Conservation (phyloP, 1,140 invertebrate species). For the Cheumatopsyche charites region DNA sequence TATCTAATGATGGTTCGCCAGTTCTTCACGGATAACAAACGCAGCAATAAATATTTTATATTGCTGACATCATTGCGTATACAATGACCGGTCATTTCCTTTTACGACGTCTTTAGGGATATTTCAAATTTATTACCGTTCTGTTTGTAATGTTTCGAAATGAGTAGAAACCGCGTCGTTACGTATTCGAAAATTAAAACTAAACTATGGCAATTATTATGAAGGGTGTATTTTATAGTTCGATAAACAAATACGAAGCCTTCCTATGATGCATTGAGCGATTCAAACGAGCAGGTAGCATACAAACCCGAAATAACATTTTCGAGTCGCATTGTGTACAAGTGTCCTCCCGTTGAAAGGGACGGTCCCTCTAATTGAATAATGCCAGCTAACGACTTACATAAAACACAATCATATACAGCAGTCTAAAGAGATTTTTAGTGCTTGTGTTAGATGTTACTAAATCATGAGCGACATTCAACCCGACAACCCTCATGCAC, state of each 20-base stretch:
- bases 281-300: conserved; percentile 27
- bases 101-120: conserved; percentile 24
- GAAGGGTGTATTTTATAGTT: no score
- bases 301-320: conserved; percentile 32
- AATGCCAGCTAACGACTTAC: conserved; percentile 45
- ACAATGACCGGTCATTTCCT: conserved; percentile 27
- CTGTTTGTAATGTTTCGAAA: background rate
- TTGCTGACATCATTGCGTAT: conserved; percentile 25
- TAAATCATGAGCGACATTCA: conserved; percentile 23
- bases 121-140: conserved; percentile 14
- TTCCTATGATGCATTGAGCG: background rate
- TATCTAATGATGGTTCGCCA: conserved; percentile 25
- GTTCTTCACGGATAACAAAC: conserved; percentile 8
- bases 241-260: no score
- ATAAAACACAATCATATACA: conserved; percentile 47
- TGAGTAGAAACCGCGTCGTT: background rate
- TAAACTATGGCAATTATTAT: background rate
- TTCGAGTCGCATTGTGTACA: conserved; percentile 20
- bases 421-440: background rate
- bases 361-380: conserved; percentile 44
- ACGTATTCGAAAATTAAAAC: no score
- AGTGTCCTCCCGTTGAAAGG: conserved; percentile 2
- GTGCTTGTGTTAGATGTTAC: background rate
- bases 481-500: background rate
- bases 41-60: conserved; percentile 32